Base-by-base conservation (phyloP, 2,113 vertebrate species). In the Pseudolaguvia tuberculata region DNA sequence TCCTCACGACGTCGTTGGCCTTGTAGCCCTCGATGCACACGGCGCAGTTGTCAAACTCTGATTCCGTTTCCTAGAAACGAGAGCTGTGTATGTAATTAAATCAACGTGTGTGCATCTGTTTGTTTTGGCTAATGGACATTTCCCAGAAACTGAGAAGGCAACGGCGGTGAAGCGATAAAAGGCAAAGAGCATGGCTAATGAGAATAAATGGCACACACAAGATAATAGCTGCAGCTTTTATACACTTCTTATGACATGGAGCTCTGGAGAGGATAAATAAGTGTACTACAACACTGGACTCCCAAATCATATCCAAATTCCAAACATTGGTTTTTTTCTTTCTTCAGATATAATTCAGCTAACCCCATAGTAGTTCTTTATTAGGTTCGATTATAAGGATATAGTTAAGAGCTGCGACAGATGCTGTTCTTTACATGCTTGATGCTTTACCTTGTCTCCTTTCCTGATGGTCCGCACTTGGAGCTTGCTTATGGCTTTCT, bases 21-120 rank as follows among this genome's bases (percentile, higher is more conserved):
- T 95, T 99, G 85, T 99, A 99, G 61, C 95, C 94, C 90, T 99
- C 97, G 31, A 99, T 99, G 81, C 97, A 99, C 79, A 99, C 97
- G 1, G 97, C 97, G 73, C 96, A 99, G 91, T 96, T 98, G 89
- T 99, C 96, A 87, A 96, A 99, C 82, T 99, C 96, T 0, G 92
- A 87, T 82, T 99, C 96, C 0, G 92, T 98, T 88, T 99, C 97
- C 97, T 99, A 83, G 31, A 88, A 86, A 25, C 70, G 76, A 86
- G 73, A 53, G 86, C 31, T 45, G 77, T 35, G 72, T 17, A 55
- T 2, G 39, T 57, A 27, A 39, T 27, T 73, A 50, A 58, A n/a
- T 58, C 42, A 71, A 17, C 31, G 35, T 65, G 27, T 55, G 29
- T 47, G 53, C 31, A 18, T 31, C 45, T 27, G 65, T 70, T 56